Base-by-base conservation (phyloP, 2,113 vertebrate species). In the Catharus bicknelli region DNA sequence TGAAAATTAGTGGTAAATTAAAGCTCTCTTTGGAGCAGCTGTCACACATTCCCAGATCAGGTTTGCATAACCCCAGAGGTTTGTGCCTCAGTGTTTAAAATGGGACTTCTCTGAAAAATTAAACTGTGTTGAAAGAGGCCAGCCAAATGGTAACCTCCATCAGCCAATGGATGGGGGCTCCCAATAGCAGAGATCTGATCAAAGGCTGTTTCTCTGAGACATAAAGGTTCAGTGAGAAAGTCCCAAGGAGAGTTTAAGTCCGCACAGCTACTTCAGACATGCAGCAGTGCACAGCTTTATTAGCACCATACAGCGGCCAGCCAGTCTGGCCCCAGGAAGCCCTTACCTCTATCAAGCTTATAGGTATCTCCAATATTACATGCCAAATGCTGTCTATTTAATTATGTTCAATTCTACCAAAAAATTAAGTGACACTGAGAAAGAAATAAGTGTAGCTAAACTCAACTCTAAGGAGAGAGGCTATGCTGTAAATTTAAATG, bases 331-430 rank as follows among this genome's bases (percentile, higher is more conserved):
- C 7, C 12, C 27, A 50, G 9, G 45, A 9, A 76, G 3, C 29
- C 15, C 13, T 20, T 16, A 23, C 2, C 3, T 50, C 32, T 70
- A 0, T 7, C 1, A 1, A 30, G 9, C 18, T 43, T 30, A 5
- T 2, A 48, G 20, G 54, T 38, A 62, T 15, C 18, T 66, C 23
- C 9, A 72, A 3, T 16, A 53, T 36, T 63, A 32, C 17, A 11
- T 15, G 9, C 11, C 64, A 54, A 61, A 59, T 48, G 7, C 3
- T 72, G 63, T 58, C 38, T 47, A 9, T 13, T 10, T 23, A 19
- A 43, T 30, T 1, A 11, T 16, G 29, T 50, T 87, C 11, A 61
- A 1, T 77, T 70, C 43, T 75, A 7, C 25, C 23, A 67, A 38
- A 83, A 86, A 7, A 54, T 1, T 20, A 83, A 34, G 4, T 15